A percentile compares a stretch with the other conserved stretches of the same genome.
phyloP scores from a whole-genome alignment of 2,113 vertebrate genomes.

The Spermophilus dauricus region DNA sequence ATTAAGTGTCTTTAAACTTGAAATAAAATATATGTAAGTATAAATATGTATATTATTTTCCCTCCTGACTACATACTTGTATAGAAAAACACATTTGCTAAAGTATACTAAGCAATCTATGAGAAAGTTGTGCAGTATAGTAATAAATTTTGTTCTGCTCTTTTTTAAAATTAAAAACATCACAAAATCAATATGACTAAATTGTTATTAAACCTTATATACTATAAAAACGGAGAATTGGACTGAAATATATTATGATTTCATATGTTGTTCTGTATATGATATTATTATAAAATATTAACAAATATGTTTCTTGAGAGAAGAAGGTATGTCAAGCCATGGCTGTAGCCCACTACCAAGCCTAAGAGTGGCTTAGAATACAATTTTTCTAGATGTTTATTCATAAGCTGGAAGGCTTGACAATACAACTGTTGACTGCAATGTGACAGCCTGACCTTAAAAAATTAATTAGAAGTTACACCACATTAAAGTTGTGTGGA shows the following conservation, averaged over 20 bases:
- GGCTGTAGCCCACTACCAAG: neutral
- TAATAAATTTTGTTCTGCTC: conserved; percentile 23
- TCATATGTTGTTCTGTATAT: neutral
- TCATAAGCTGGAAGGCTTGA: neutral
- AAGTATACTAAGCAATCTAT: neutral
- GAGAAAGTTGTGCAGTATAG: neutral
- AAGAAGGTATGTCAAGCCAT: neutral
- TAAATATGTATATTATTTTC: neutral
- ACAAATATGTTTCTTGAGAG: neutral
- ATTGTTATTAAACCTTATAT: neutral
- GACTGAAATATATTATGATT: neutral
- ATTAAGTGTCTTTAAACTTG: conserved; percentile 25
- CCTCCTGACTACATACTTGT: neutral
- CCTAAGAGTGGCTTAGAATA: neutral
- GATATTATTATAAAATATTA: neutral
- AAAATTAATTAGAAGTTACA: conserved; percentile 82
- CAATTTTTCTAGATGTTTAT: neutral
- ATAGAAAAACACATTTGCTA: neutral
- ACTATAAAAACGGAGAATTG: neutral
- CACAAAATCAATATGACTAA: neutral
- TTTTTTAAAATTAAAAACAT: neutral
- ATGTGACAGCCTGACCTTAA: conserved; percentile 78
- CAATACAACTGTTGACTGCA: neutral
- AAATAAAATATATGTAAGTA: neutral
- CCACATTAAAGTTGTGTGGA: conserved; percentile 70